These are phyloP conservation scores for Ceyx margarethae DNA, from an alignment of 2,113 vertebrate genomes.

Conservation along the genomic window DNA sequence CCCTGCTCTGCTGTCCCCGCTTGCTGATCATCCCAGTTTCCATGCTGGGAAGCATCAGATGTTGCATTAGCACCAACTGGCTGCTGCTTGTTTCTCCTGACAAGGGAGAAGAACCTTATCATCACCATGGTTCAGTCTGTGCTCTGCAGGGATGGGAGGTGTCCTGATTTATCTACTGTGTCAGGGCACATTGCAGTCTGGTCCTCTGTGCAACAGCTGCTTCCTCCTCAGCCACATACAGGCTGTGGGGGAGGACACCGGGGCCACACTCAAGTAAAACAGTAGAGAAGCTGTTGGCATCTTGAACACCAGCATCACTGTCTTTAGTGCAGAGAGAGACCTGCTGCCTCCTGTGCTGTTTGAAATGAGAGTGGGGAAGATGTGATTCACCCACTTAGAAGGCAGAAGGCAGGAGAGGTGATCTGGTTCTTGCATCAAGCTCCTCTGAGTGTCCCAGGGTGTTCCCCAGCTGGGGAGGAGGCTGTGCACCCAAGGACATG, in stretches of 20 bases:
- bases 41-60: neutral
- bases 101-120: neutral
- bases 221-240: rapidly evolving
- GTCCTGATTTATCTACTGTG: neutral
- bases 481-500: neutral
- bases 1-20: neutral
- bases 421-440: neutral
- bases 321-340: neutral
- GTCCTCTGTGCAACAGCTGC: neutral
- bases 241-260: neutral
- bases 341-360: neutral
- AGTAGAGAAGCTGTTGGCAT: neutral
- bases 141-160: neutral
- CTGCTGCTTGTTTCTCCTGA: neutral
- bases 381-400: neutral
- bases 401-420: neutral
- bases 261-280: neutral
- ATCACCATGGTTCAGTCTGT: neutral
- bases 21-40: neutral
- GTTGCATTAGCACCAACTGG: rapidly evolving
- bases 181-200: neutral
- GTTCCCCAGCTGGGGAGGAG: neutral
- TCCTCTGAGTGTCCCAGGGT: rapidly evolving
- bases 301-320: neutral
- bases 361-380: neutral